phyloP scores from a whole-genome alignment of 2,113 vertebrate species.

The Psittacus erithacus region DNA sequence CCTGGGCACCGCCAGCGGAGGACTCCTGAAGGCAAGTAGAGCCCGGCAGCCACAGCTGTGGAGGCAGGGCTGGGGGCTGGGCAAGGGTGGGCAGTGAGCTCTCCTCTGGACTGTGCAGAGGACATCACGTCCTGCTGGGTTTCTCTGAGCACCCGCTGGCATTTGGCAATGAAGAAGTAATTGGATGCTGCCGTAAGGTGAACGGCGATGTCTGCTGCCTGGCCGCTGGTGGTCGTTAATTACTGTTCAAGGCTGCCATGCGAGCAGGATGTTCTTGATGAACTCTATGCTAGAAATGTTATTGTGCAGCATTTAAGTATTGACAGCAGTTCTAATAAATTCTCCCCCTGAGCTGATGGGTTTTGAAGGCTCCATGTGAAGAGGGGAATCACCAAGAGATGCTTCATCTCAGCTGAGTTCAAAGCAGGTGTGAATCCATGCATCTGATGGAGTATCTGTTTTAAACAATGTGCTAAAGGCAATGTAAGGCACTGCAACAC shows the following conservation, averaged over 20 bases:
- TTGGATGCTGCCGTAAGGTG: neutral
- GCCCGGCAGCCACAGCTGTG: rapidly evolving
- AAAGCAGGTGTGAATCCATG: neutral
- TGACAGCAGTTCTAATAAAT: slow-evolving; percentile 20
- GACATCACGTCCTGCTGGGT: rapidly evolving
- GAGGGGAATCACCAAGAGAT: neutral
- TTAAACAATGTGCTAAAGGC: neutral
- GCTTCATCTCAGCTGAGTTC: neutral
- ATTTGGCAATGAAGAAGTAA: neutral
- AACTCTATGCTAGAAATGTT: slow-evolving; percentile 16
- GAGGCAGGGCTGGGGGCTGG: neutral
- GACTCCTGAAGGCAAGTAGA: slow-evolving; percentile 88
- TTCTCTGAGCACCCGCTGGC: neutral
- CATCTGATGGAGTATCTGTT: neutral
- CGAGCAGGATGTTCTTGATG: neutral
- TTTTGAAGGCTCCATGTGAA: neutral
- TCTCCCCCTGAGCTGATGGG: neutral
- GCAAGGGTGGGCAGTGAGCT: rapidly evolving
- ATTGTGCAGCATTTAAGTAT: slow-evolving; percentile 20
- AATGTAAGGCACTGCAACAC: neutral
- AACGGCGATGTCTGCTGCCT: neutral
- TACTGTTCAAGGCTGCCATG: neutral
- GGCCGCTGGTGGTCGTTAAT: neutral
- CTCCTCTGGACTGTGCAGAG: neutral
- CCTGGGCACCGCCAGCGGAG: slow-evolving; percentile 88